These are phyloP conservation scores for Amphipoea oculea DNA, from an alignment of 2,888 invertebrate species.

Conservation along the genomic window DNA sequence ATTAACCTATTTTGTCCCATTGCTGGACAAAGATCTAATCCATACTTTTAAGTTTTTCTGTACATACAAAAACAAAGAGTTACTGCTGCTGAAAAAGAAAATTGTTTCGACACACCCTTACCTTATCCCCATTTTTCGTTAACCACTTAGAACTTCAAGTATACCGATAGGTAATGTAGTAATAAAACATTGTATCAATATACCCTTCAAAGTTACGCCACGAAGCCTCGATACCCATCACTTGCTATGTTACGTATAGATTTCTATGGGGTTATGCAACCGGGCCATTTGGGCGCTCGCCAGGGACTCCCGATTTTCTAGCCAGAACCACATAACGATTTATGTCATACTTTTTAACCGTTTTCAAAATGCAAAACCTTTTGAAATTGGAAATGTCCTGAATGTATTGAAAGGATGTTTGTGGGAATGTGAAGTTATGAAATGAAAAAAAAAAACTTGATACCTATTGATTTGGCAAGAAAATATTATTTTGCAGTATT, in stretches of 20 bases:
- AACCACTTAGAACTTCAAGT: not conserved
- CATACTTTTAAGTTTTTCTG: too few species aligned
- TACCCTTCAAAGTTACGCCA: constrained; percentile 42
- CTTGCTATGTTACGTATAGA: constrained; percentile 30
- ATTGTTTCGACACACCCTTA: too few species aligned
- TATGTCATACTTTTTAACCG: constrained; percentile 68
- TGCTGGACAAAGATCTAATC: too few species aligned
- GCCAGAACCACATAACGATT: constrained; percentile 63
- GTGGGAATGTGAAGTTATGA: not conserved
- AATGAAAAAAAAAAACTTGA: not conserved
- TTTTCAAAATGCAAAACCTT: constrained; percentile 61
- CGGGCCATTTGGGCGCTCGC: constrained; percentile 71
- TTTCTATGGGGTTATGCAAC: constrained; percentile 58
- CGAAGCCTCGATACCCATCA: constrained; percentile 34
- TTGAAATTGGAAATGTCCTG: constrained; percentile 44
- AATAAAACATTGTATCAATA: constrained; percentile 41
- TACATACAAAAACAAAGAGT: not conserved
- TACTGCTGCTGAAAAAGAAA: not conserved
- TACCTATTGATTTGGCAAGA: not conserved
- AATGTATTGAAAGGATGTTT: constrained; percentile 27
- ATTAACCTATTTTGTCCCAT: not conserved
- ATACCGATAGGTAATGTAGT: not conserved
- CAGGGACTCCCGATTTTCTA: constrained; percentile 69
- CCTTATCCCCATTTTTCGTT: too few species aligned
- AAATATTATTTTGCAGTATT: not conserved